These are phyloP conservation scores for Ylistrum balloti DNA, from an alignment of 1,140 invertebrate genomes.

Conservation along the genomic window DNA sequence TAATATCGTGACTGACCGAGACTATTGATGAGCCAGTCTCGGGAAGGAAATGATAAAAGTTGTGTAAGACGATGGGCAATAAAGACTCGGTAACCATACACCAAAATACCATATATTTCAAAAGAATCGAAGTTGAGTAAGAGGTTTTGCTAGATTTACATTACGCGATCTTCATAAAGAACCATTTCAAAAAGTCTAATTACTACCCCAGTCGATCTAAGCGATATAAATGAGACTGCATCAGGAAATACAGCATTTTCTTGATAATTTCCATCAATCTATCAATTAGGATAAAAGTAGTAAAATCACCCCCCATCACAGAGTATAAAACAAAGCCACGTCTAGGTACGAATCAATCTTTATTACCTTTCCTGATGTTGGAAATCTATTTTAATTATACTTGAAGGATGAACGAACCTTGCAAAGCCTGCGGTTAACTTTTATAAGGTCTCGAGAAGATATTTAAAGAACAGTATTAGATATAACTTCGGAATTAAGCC, in stretches of 20 bases:
- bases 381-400: constrained; percentile 21
- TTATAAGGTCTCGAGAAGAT: constrained; percentile 15
- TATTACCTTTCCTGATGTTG: constrained; percentile 23
- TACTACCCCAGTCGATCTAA: neutral
- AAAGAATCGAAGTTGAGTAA: neutral
- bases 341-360: neutral
- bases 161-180: constrained; percentile 1
- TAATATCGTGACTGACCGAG: constrained; percentile 2
- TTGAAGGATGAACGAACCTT: constrained; percentile 34
- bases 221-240: neutral
- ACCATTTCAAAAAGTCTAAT: constrained; percentile 21
- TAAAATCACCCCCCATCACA: neutral
- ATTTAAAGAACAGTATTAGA: constrained; percentile 18
- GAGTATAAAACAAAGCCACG: constrained; percentile 13
- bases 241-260: neutral
- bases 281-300: constrained; percentile 5
- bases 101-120: constrained; percentile 4
- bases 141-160: constrained; percentile 37
- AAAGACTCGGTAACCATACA: neutral
- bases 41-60: neutral
- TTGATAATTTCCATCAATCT: constrained; percentile 28
- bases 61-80: neutral
- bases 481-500: constrained; percentile 6
- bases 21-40: neutral
- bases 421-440: constrained; percentile 8